Conservation (phyloP, 2,113 vertebrate species). For the Orthonyx spaldingii region DNA sequence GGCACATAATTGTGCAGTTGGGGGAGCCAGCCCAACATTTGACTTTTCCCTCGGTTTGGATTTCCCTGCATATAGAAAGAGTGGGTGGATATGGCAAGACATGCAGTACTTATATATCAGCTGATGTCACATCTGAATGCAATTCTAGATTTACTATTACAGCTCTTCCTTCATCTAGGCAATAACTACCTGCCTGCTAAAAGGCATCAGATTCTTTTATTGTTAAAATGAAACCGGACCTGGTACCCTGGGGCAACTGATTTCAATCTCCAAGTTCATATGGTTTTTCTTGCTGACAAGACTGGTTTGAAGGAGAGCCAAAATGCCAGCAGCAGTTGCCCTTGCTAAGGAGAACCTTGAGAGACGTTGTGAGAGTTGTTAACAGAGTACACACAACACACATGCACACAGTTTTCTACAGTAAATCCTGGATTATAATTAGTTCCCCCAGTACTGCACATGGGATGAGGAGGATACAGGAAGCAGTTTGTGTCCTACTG, state of each 20-base stretch:
- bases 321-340: conserved; percentile 51
- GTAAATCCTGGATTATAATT: background rate
- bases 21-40: conserved; percentile 22
- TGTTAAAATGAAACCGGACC: conserved; percentile 64
- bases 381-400: background rate
- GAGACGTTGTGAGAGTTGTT: background rate
- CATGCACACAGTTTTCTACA: background rate
- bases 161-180: conserved; percentile 58
- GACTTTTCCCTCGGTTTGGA: background rate
- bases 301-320: conserved; percentile 68
- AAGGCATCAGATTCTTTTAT: conserved; percentile 62
- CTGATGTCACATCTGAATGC: conserved; percentile 63
- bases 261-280: conserved; percentile 67
- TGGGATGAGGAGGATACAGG: background rate
- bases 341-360: conserved; percentile 49
- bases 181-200: conserved; percentile 63
- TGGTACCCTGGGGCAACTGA: conserved; percentile 64
- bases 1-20: background rate
- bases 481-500: background rate
- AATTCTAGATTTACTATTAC: conserved; percentile 60
- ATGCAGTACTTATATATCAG: conserved; percentile 11
- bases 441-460: background rate
- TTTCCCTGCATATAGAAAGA: conserved; percentile 53
- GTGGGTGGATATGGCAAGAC: conserved; percentile 28
- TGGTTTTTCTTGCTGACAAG: conserved; percentile 67